Conservation (phyloP, 2,888 invertebrate species). For the Brenthis ino region DNA sequence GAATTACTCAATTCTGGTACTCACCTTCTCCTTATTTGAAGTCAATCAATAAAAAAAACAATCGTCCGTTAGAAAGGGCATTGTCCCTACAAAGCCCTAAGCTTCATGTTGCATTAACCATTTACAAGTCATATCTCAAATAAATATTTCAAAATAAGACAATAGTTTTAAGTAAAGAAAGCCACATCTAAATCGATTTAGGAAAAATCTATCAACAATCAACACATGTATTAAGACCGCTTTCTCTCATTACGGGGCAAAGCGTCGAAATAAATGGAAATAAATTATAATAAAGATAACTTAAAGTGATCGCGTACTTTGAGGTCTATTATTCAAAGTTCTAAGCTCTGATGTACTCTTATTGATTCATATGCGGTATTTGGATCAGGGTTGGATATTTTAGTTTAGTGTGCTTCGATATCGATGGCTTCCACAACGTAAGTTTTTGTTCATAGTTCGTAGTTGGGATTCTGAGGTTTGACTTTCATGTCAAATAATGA, state of each 20-base stretch:
- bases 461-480: too few species aligned
- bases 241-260: constrained; percentile 33
- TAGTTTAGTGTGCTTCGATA: too few species aligned
- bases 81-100: too few species aligned
- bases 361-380: constrained; percentile 41
- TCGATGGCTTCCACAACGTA: too few species aligned
- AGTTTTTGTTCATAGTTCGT: too few species aligned
- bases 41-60: too few species aligned
- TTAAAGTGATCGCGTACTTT: constrained; percentile 25
- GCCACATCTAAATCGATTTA: constrained; percentile 4
- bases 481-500: too few species aligned
- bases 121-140: not conserved
- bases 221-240: not conserved
- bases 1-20: too few species aligned
- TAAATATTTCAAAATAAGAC: not conserved
- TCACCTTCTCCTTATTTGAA: too few species aligned
- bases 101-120: not conserved
- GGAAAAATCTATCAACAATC: constrained; percentile 1
- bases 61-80: too few species aligned
- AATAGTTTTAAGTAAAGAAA: constrained; percentile 9
- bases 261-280: constrained; percentile 35
- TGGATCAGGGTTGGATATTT: constrained; percentile 28
- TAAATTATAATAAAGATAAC: constrained; percentile 43
- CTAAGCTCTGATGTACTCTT: constrained; percentile 40
- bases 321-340: constrained; percentile 39